Evolutionary conservation across 2,797 vertebrate species (phyloP), one percentile per base, ranked within the genome.

Genomic region (Phaenicophaeus curvirostris): DNA sequence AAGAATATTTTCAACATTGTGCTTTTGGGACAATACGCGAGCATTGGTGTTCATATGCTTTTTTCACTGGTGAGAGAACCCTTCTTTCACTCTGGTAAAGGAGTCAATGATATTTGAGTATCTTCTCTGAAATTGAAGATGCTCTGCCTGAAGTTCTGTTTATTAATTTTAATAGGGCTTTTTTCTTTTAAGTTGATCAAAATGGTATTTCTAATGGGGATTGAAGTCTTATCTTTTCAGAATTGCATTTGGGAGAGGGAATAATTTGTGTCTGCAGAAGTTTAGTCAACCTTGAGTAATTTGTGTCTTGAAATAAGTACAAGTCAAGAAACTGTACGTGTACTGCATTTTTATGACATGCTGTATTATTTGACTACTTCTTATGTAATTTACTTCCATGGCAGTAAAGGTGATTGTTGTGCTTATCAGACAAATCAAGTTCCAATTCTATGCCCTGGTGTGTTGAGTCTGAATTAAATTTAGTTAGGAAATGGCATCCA

Each of bases 391-490:
- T 95, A 59, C 31, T 85, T 95, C 35, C 2, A 2, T 6, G 15
- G 9, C 55, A 73, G 33, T 76, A 69, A 69, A 90, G 54, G 25
- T 82, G 67, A 51, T 84, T 57, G 27, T 72, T 86, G 58, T 85
- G 39, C 39, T 92, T 89, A 84, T 66, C 80, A 81, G 62, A 95
- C 39, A 68, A 93, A 78, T 90, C 46, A 85, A 76, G 66, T 76
- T 82, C 74, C 48, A 44, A 41, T 69, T 91, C 63, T 74, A 73
- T 89, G 51, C 23, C 31, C 25, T 90, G 14, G 3, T 69, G 9
- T 79, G 11, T 86, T 88, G 58, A 61, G 13, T 75, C 33, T 79
- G 74, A 91, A 85, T 85, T 87, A 85, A 88, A 85, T 86, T 72
- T 89, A 65, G 81, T 61, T 33, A 73, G 48, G 74, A 93, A 89